These are phyloP conservation scores for Nomia melanderi DNA, from an alignment of 1,140 invertebrate species.

Conservation along the genomic window DNA sequence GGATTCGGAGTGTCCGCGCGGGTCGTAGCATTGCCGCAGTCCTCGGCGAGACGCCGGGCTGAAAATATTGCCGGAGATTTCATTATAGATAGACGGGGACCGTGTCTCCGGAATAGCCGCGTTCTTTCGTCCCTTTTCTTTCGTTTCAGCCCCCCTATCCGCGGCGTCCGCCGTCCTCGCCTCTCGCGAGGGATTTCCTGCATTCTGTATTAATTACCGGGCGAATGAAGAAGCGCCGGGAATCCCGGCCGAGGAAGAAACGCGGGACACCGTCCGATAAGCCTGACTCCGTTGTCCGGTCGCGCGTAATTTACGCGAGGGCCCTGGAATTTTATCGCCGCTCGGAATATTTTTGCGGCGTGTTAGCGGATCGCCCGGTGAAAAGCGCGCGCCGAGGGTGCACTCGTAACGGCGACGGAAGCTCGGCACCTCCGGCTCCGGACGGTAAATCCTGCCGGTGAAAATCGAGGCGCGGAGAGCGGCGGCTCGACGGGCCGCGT, in stretches of 20 bases:
- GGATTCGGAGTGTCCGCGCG: neutral
- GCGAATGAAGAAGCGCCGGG: constrained; percentile 15
- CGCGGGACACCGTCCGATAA: constrained; percentile 18
- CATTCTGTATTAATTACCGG: constrained; percentile 41
- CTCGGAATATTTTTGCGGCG: neutral
- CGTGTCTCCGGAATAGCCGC: constrained; percentile 37
- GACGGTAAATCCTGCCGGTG: neutral
- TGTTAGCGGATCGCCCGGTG: neutral
- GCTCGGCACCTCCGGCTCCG: no score
- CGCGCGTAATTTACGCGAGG: constrained; percentile 23
- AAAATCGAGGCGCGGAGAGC: neutral
- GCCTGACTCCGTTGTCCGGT: constrained; percentile 19
- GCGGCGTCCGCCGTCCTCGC: no score
- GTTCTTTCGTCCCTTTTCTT: constrained; percentile 29
- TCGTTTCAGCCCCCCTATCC: neutral
- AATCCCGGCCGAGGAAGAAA: constrained; percentile 4
- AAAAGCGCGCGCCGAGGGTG: neutral
- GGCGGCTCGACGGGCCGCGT: no score
- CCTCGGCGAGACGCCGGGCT: constrained; percentile 51
- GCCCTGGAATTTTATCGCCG: neutral
- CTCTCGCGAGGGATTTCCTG: neutral
- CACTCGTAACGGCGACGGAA: no score
- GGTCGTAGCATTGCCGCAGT: neutral
- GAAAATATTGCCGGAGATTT: constrained; percentile 70
- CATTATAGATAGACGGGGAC: constrained; percentile 67